Conservation (phyloP, 1,140 invertebrate species). For the Trichoplusia ni region DNA sequence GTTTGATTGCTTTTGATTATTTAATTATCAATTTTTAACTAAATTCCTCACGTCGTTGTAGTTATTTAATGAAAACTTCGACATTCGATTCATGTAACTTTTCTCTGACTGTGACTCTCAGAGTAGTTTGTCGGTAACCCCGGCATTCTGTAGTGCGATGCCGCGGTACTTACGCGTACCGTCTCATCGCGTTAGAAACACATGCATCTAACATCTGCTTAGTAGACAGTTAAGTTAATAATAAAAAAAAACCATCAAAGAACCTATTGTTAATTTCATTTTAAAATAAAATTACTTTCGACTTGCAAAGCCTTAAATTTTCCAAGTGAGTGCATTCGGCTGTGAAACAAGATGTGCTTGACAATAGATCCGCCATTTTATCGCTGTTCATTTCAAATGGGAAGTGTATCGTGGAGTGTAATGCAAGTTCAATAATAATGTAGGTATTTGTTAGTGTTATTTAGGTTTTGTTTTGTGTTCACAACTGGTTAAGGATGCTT, state of each 20-base stretch:
- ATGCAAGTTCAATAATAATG: slow-evolving; percentile 40
- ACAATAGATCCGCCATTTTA: slow-evolving; percentile 28
- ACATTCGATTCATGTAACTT: slow-evolving; percentile 1
- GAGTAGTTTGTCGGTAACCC: background rate
- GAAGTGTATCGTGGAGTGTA: slow-evolving; percentile 8
- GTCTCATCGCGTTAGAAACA: background rate
- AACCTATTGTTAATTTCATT: slow-evolving; percentile 18
- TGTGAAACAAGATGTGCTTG: slow-evolving; percentile 38
- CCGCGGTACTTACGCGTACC: background rate
- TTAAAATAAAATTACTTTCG: slow-evolving; percentile 14
- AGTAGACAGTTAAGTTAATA: slow-evolving; percentile 14
- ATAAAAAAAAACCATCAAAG: slow-evolving; percentile 17
- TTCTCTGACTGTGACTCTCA: background rate
- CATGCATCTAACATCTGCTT: background rate
- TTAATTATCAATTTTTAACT: slow-evolving; percentile 2
- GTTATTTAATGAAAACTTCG: background rate
- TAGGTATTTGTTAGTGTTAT: slow-evolving; percentile 65
- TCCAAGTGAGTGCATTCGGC: slow-evolving; percentile 28
- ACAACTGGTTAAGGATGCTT: slow-evolving; percentile 66
- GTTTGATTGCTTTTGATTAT: too few species aligned
- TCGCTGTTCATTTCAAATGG: slow-evolving; percentile 16
- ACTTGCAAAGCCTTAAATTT: slow-evolving; percentile 27
- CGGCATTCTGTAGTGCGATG: background rate
- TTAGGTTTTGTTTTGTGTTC: slow-evolving; percentile 66
- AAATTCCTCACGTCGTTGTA: slow-evolving; percentile 20